Percentiles rank a stretch among this genome's conserved stretches.
Conservation (phyloP, 1,140 invertebrate species). For the Mycetomoellerius zeteki region DNA sequence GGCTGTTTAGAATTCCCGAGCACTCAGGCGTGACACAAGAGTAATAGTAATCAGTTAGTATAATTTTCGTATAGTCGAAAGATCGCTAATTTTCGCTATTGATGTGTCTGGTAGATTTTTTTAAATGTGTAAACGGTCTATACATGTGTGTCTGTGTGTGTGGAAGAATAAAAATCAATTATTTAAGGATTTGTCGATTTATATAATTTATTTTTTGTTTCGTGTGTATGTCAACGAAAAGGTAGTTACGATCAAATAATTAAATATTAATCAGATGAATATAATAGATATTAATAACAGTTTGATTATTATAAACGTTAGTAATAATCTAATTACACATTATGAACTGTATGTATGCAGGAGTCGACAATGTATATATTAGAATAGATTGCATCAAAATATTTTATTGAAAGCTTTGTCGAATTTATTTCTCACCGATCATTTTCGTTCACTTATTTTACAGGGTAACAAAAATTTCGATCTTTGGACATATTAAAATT, state of each 20-base stretch:
- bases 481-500: conserved; percentile 65
- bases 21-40: neutral
- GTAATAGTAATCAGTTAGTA: neutral
- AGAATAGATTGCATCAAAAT: neutral
- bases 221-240: neutral
- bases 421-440: neutral
- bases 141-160: neutral
- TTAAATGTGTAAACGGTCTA: neutral
- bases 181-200: neutral
- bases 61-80: neutral
- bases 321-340: no score
- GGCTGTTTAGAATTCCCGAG: neutral
- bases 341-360: no score
- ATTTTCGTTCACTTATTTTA: conserved; percentile 52
- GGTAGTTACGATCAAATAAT: neutral
- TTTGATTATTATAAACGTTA: neutral
- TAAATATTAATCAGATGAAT: neutral
- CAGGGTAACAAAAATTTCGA: conserved; percentile 72
- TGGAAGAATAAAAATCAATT: neutral
- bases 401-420: neutral
- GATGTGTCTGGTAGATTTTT: neutral
- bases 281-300: neutral
- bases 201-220: conserved; percentile 5
- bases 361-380: neutral
- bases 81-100: neutral